Percentiles rank a stretch among this genome's conserved stretches.
Evolutionary conservation across 2,888 invertebrate genomes (phyloP).

Genomic region (Conus canariensis): DNA sequence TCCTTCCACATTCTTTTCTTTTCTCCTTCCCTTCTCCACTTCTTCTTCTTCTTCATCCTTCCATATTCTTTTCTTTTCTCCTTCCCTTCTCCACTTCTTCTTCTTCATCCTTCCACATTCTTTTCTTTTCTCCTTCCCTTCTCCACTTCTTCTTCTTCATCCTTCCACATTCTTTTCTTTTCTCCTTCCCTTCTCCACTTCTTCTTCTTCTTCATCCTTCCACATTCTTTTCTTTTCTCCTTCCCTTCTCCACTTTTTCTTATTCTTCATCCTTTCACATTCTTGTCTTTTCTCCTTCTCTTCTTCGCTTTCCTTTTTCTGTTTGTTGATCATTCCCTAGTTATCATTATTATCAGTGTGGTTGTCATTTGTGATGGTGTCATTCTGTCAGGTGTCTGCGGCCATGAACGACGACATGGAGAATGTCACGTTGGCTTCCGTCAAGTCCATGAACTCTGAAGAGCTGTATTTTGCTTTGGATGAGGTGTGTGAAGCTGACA

Average conservation of each 20-base stretch:
- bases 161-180: not conserved
- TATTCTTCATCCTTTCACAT: not conserved
- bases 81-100: not conserved
- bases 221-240: too few relatives aligned
- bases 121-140: not conserved
- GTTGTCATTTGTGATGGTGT: not conserved
- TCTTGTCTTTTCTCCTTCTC: not conserved
- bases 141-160: not conserved
- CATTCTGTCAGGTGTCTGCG: conserved; percentile 32
- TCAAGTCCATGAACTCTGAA: conserved; percentile 73
- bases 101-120: not conserved
- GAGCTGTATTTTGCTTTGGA: conserved; percentile 73
- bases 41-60: not conserved
- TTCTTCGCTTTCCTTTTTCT: not conserved
- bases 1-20: too few relatives aligned
- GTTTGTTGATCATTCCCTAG: too few relatives aligned
- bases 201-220: too few relatives aligned
- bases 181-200: not conserved
- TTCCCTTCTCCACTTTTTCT: not conserved
- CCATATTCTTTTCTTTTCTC: not conserved
- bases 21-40: too few relatives aligned
- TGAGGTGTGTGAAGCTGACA: conserved; percentile 58
- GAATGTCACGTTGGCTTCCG: conserved; percentile 68
- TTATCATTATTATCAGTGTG: too few relatives aligned
- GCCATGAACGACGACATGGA: conserved; percentile 70